phyloP scores from a whole-genome alignment of 2,113 vertebrate genomes.

The Trematocara marginatum region DNA sequence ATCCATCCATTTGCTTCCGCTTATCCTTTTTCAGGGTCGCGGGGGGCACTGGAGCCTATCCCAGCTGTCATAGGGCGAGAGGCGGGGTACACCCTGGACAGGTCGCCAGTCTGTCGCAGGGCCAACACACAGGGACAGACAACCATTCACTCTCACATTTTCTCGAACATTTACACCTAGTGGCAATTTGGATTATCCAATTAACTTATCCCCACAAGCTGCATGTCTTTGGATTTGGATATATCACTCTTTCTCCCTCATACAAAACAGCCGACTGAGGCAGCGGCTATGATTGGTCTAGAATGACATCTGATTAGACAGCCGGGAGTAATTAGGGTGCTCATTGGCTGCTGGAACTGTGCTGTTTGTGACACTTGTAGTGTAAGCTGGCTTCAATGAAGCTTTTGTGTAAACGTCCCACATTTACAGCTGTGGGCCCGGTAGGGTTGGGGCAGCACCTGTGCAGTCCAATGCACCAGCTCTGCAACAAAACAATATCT shows the following conservation, averaged over 20 bases:
- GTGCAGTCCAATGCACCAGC: not conserved
- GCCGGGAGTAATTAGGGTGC: not conserved
- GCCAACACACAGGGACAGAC: too few species aligned
- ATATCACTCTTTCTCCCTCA: not conserved
- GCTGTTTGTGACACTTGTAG: conserved; percentile 16
- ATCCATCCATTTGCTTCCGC: too few species aligned
- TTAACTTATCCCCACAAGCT: too few species aligned
- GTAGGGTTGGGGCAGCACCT: not conserved
- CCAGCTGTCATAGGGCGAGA: too few species aligned
- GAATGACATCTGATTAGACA: conserved; percentile 53
- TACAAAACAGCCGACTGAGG: not conserved
- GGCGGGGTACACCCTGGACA: too few species aligned
- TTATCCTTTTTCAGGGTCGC: too few species aligned
- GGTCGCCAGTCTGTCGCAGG: too few species aligned
- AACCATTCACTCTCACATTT: too few species aligned
- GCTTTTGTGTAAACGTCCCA: conserved; percentile 48
- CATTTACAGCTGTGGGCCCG: not conserved
- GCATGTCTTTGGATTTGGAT: too few species aligned
- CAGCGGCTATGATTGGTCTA: conserved; percentile 28
- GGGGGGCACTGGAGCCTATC: too few species aligned
- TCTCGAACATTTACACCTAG: too few species aligned
- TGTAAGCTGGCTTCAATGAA: conserved; percentile 17
- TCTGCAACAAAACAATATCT: not conserved
- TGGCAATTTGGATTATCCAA: too few species aligned
- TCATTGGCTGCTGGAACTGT: conserved; percentile 44